Evolutionary conservation across 2,797 vertebrate genomes (phyloP), one percentile per base, ranked within the genome.

Genomic region (Chiloscyllium punctatum): DNA sequence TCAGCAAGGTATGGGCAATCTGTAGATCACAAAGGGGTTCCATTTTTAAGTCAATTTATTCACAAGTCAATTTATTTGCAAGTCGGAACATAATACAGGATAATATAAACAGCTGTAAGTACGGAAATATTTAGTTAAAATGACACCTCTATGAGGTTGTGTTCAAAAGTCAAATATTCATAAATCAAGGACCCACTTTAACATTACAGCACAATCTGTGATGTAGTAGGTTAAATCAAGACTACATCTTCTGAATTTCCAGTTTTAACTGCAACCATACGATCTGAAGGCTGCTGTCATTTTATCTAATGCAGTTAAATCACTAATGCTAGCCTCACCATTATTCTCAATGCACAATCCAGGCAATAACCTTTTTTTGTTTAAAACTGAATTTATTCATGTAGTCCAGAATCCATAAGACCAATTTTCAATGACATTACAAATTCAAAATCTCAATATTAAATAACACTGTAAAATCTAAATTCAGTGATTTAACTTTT

Each of bases 401-500:
- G 33, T 21, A 69, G 66, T 92, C 16, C 90, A 92, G 66, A 68
- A 92, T 92, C 66, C 33, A 42, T 4, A 69, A 92, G 90, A 77
- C 48, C 53, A 48, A 94, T 16, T 77, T 69, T 5, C 94, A 94
- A 74, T 77, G 33, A 48, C 42, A 77, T 53, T 72, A 95, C 13
- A 95, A 77, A 30, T 74, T 53, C 69, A 95, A 74, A 53, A 69
- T 95, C 15, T 42, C 66, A 92, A 92, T 53, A 95, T 77, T 27
- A 95, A 77, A 74, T 62, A 72, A 71, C n/a, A 74, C 51, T 71
- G 15, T 13, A 53, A 94, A 94, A 77, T 95, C 42, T 95, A n/a
- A 95, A 51, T 51, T 95, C 69, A 94, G 37, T 94, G 68, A 71
- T 71, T 94, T 48, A 94, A 72, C 69, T 30, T 48, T 53, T 53